Evolutionary conservation across 2,888 invertebrate species (phyloP), one percentile per base, ranked within the genome.

Genomic region (Taenaris catops): DNA sequence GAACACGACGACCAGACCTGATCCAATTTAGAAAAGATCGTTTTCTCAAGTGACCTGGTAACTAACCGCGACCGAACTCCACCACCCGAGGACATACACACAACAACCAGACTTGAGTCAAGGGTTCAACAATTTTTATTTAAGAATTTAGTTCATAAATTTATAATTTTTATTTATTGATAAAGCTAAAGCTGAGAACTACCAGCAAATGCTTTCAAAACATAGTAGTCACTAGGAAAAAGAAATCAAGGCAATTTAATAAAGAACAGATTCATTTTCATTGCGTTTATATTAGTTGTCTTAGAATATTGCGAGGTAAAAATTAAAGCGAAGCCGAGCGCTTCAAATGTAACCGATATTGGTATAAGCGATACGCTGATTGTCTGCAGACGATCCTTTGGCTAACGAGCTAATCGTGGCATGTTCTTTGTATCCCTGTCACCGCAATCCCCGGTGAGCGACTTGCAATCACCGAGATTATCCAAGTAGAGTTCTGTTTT

Each of bases 321-420:
- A 41, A 41, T 43, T 38, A 40, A 38, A 26, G 34, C 29, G 31
- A 36, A 32, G 24, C 7, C 16, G 9, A 36, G 41, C 32, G 27
- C 25, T 35, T 44, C 35, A 45, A 48, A 39, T 44, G 39, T 39
- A 43, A 48, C 41, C 43, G 43, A 43, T 46, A 44, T 41, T 41
- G 43, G 32, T 46, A 41, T 45, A 41, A 35, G 44, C 41, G 46
- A 38, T 41, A 39, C 38, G 24, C 38, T 53, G 52, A 53, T 55
- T 57, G 52, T 52, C 51, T 48, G 41, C 34, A 42, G 48, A 44
- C 46, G 51, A 44, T 43, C 42, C 50, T 50, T 46, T 35, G 45
- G 48, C 47, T 72, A 71, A 72, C 72, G 68, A 73, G 63, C 57
- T 53, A 46, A 52, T 53, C 53, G 44, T 46, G 46, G 41, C 46